Evolutionary conservation across 2,113 vertebrate species (phyloP).

Genomic region (Pseudonaja textilis): DNA sequence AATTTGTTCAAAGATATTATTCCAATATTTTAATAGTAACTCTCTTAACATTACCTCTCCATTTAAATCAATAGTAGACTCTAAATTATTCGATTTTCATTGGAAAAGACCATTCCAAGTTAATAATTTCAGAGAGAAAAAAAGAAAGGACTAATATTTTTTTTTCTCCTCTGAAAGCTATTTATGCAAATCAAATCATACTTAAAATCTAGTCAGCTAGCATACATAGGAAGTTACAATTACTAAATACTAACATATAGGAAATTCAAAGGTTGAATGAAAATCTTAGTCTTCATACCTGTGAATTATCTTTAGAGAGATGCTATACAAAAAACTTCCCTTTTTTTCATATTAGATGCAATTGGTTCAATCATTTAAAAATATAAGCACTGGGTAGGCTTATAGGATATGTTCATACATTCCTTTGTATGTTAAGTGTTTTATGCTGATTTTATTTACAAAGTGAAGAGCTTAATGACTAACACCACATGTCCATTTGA

Average conservation of each 20-base stretch:
- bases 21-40: not conserved
- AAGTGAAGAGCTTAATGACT: constrained; percentile 24
- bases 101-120: not conserved
- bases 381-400: constrained; percentile 13
- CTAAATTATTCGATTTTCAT: not conserved
- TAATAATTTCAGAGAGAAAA: not conserved
- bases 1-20: not conserved
- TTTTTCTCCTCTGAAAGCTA: constrained; percentile 1
- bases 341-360: not conserved
- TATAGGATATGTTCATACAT: not conserved
- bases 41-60: not conserved
- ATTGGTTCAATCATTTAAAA: constrained; percentile 14
- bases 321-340: not conserved
- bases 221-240: constrained; percentile 30
- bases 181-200: not conserved
- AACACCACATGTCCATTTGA: constrained; percentile 30
- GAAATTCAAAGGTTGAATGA: not conserved
- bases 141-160: not conserved
- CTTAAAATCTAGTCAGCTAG: constrained; percentile 38
- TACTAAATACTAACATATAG: not conserved
- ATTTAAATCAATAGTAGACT: constrained; percentile 1
- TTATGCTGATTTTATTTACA: not conserved
- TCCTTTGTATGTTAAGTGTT: constrained; percentile 20
- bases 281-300: constrained; percentile 28
- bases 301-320: not conserved